A percentile compares a stretch with the other conserved stretches of the same genome.
These are phyloP conservation scores for Hemibagrus guttatus DNA, from an alignment of 2,797 vertebrate genomes.

Conservation along the genomic window DNA sequence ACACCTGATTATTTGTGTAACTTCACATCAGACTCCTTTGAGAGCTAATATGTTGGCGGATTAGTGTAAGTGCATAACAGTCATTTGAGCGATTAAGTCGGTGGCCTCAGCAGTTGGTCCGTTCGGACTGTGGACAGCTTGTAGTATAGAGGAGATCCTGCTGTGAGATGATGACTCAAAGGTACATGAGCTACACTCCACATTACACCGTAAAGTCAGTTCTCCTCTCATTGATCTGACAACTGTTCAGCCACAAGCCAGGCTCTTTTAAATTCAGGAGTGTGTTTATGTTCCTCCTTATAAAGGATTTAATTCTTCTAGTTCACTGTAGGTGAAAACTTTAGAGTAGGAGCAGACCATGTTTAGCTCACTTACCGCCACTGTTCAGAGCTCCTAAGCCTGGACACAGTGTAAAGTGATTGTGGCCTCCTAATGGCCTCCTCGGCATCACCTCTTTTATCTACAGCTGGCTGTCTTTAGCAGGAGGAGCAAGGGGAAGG, in stretches of 20 bases:
- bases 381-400: not conserved
- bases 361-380: not conserved
- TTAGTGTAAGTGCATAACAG: not conserved
- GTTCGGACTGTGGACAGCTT: not conserved
- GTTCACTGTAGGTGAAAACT: no score
- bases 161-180: not conserved
- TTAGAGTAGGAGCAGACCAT: not conserved
- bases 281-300: not conserved
- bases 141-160: not conserved
- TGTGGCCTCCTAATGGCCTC: constrained; percentile 11
- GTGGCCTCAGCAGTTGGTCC: not conserved
- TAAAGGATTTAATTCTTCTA: not conserved
- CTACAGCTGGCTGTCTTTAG: constrained; percentile 63
- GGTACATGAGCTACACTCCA: not conserved
- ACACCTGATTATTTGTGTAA: not conserved
- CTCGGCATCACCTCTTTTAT: constrained; percentile 26
- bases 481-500: constrained; percentile 51
- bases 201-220: not conserved
- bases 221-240: not conserved
- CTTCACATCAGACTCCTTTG: not conserved
- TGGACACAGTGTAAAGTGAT: not conserved
- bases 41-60: not conserved
- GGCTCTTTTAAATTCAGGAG: not conserved
- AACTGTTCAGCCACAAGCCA: not conserved
- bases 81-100: not conserved